Conservation (phyloP, 2,797 vertebrate genomes). For the Poecilia picta region DNA sequence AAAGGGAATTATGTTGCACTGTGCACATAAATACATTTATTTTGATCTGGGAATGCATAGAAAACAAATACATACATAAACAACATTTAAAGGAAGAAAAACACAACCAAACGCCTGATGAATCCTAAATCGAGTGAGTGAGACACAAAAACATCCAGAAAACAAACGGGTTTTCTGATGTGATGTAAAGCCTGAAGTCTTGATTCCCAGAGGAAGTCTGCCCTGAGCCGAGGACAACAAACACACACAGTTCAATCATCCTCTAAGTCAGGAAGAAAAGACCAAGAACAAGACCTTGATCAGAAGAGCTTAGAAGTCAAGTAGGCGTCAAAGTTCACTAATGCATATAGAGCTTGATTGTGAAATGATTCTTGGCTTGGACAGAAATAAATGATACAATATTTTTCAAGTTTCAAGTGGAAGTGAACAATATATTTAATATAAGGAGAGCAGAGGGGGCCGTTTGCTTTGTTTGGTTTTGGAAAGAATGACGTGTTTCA, state of each 20-base stretch:
- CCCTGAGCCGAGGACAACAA: background rate
- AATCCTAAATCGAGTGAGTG: background rate
- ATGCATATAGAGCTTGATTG: background rate
- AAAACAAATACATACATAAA: background rate
- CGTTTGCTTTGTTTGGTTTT: no score
- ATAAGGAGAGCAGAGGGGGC: no score
- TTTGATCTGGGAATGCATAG: background rate
- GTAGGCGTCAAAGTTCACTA: background rate
- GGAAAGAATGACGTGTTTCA: background rate
- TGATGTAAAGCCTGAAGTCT: background rate
- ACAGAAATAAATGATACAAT: background rate
- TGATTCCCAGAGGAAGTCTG: background rate
- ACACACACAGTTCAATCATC: slow-evolving; percentile 1
- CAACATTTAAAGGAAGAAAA: background rate
- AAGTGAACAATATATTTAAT: background rate
- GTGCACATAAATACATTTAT: background rate
- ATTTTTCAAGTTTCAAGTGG: background rate
- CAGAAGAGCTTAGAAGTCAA: slow-evolving; percentile 4
- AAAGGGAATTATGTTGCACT: background rate
- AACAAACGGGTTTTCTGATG: background rate
- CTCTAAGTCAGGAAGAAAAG: background rate
- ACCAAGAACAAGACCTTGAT: background rate
- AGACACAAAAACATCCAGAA: background rate
- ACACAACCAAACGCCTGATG: background rate
- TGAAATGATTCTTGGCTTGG: background rate